Percentiles rank a stretch among this genome's conserved stretches.
phyloP scores from a whole-genome alignment of 2,113 vertebrate species.

The Amblyopsis rosae region DNA sequence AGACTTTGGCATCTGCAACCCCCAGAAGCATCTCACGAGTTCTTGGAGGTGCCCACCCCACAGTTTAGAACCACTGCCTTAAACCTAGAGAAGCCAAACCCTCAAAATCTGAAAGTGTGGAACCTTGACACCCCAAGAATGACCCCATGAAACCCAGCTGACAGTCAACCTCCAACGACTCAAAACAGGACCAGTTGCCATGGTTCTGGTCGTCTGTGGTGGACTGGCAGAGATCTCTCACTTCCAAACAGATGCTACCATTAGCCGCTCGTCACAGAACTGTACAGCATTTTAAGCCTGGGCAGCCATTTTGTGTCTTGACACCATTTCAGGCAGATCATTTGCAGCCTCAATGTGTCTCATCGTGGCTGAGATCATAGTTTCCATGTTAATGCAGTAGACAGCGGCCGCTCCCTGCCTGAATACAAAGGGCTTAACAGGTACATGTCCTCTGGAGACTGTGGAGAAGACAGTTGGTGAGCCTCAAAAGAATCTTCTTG shows the following conservation, averaged over 20 bases:
- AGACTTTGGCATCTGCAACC: too few relatives aligned
- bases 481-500: too few relatives aligned
- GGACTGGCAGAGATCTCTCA: too few relatives aligned
- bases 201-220: not conserved
- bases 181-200: not conserved
- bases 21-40: too few relatives aligned
- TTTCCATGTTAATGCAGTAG: slow-evolving; percentile 54
- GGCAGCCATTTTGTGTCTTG: slow-evolving; percentile 64
- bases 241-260: too few relatives aligned
- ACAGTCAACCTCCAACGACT: too few relatives aligned
- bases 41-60: too few relatives aligned
- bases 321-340: slow-evolving; percentile 15
- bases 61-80: too few relatives aligned
- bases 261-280: too few relatives aligned
- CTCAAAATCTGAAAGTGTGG: too few relatives aligned
- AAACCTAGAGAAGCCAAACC: too few relatives aligned
- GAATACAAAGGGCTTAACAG: slow-evolving; percentile 76
- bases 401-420: slow-evolving; percentile 42
- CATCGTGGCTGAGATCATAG: slow-evolving; percentile 58
- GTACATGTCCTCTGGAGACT: slow-evolving; percentile 65
- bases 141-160: not conserved
- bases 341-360: slow-evolving; percentile 46
- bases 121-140: not conserved
- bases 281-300: too few relatives aligned
- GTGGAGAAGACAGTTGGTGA: not conserved